phyloP scores from a whole-genome alignment of 2,113 vertebrate genomes.

The Nibea albiflora region DNA sequence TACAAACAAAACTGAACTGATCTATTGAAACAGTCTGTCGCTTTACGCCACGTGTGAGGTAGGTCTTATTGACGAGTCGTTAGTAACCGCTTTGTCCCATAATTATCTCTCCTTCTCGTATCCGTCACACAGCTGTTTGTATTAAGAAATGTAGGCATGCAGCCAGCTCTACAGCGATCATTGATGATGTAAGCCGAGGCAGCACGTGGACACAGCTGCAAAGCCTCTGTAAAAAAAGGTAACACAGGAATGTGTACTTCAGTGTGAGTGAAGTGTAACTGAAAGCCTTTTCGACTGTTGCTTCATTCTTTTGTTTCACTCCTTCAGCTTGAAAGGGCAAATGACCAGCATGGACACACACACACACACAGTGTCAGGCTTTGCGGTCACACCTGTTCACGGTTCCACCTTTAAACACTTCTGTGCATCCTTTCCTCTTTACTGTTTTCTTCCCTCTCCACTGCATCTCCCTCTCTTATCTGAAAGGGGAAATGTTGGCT shows the following conservation, averaged over 20 bases:
- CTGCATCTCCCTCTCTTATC: not conserved
- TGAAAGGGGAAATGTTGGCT: slow-evolving; percentile 12
- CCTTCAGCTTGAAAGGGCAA: not conserved
- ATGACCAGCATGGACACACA: slow-evolving; percentile 5
- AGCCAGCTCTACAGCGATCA: not conserved
- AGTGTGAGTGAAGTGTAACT: not conserved
- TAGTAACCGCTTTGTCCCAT: not conserved
- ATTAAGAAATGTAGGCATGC: not conserved
- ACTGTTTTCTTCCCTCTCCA: not conserved
- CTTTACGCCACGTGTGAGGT: too few species aligned
- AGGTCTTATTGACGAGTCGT: too few species aligned
- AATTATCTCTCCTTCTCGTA: not conserved
- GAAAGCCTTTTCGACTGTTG: not conserved
- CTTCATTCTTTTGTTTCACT: not conserved
- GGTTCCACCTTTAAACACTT: slow-evolving; percentile 18
- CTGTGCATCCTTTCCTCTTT: not conserved
- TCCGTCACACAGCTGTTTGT: not conserved
- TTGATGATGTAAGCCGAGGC: not conserved
- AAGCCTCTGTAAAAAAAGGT: not conserved
- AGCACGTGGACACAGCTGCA: not conserved
- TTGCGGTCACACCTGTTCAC: not conserved
- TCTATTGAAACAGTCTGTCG: too few species aligned
- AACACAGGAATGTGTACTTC: not conserved
- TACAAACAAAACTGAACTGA: too few species aligned
- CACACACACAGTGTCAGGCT: slow-evolving; percentile 2